These are phyloP conservation scores for Pseudochromis fuscus DNA, from an alignment of 2,797 vertebrate species.

Conservation along the genomic window DNA sequence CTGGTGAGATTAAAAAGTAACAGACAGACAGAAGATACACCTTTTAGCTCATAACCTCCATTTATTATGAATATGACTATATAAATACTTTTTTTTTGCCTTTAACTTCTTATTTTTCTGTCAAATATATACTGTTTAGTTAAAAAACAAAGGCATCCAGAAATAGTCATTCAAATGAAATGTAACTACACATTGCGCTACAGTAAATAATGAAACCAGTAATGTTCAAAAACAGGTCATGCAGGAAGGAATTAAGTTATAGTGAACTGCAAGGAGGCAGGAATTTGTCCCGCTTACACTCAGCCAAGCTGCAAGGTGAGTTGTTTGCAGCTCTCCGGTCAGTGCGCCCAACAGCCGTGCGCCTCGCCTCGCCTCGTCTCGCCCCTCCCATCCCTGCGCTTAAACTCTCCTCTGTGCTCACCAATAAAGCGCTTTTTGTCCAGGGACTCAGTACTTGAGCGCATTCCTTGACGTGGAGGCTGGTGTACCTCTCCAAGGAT, in stretches of 20 bases:
- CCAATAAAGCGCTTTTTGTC: constrained; percentile 82
- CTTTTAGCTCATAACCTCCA: background rate
- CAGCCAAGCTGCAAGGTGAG: constrained; percentile 65
- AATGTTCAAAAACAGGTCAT: constrained; percentile 62
- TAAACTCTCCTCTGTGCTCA: constrained; percentile 65
- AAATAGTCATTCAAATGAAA: too few species aligned
- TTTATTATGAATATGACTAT: background rate
- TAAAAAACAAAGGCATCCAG: too few species aligned
- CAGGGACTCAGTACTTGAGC: constrained; percentile 70
- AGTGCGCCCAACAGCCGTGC: constrained; percentile 55
- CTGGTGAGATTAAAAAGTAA: background rate
- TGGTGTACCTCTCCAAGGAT: constrained; percentile 61
- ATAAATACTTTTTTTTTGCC: too few species aligned
- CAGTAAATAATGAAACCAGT: background rate
- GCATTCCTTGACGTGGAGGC: constrained; percentile 79
- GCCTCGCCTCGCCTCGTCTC: constrained; percentile 42
- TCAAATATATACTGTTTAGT: too few species aligned
- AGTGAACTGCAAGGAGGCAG: constrained; percentile 25
- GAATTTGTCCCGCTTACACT: constrained; percentile 42
- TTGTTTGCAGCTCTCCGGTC: constrained; percentile 32
- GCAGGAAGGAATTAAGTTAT: constrained; percentile 48
- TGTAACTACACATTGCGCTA: background rate
- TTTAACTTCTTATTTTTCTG: too few species aligned
- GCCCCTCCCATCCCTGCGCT: constrained; percentile 76
- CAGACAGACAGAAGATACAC: background rate